Evolutionary conservation across 2,113 vertebrate genomes (phyloP).

Genomic region (Vidua macroura): DNA sequence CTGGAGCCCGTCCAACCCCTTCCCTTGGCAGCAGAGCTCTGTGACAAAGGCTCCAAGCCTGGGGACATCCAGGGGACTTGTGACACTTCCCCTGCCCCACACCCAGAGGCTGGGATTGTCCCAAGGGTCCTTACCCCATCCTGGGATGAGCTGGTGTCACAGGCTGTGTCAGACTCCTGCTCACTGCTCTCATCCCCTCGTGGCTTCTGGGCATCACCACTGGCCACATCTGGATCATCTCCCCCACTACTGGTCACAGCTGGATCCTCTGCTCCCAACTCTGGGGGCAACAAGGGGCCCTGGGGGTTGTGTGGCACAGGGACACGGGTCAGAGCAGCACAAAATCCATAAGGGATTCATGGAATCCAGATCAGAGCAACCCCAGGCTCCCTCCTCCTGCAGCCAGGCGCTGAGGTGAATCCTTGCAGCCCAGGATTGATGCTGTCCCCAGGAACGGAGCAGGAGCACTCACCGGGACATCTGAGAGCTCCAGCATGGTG

Average conservation of each 20-base stretch:
- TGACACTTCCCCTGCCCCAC: background rate
- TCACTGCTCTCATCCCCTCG: background rate
- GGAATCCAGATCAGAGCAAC: background rate
- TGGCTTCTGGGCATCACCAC: background rate
- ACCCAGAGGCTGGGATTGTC: too few species aligned
- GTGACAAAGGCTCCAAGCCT: background rate
- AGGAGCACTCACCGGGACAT: background rate
- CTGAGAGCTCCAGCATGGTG: background rate
- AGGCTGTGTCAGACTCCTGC: background rate
- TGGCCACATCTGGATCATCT: background rate
- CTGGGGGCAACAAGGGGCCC: fast-evolving
- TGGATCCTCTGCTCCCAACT: background rate
- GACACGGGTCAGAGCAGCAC: background rate
- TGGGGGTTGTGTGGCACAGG: fast-evolving
- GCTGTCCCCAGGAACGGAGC: fast-evolving
- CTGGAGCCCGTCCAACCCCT: background rate
- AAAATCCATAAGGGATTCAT: fast-evolving
- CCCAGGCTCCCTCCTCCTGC: background rate
- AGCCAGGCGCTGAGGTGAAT: background rate
- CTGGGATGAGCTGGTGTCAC: background rate
- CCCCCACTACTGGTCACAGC: background rate
- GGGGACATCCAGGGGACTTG: background rate
- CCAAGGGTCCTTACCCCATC: background rate
- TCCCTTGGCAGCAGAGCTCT: background rate
- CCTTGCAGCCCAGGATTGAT: background rate